Base-by-base conservation (phyloP, 1,140 invertebrate species). In the Apis mellifera region DNA sequence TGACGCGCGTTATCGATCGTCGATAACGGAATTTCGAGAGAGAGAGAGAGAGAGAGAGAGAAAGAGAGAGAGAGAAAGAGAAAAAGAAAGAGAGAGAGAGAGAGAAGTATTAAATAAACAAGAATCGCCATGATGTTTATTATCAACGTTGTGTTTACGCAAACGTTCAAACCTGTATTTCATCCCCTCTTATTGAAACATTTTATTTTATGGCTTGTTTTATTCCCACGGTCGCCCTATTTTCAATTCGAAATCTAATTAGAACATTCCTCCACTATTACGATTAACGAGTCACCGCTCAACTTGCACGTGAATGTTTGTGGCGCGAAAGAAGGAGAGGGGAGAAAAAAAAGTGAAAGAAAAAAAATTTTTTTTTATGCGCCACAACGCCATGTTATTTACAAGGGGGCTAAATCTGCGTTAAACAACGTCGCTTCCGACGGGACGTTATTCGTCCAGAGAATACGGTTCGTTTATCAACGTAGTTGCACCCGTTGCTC, bases 391-490 rank as follows among this genome's bases (percentile, higher is more conserved):
- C 59, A 26, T 11, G 59, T 73, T 55, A 65, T 55, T 73, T 73
- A 48, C 78, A 42, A 59, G 32, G 2, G 17, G 50, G 52, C 69
- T 80, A 80, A 80, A 80, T 80, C 78, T 55, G 69, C 68, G 70
- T 80, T 64, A 65, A 80, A 80, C 69, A 80, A 72, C 69, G 59
- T 80, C 60, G 59, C 69, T 72, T 42, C 69, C 69, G 19, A 13
- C 17, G 57, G 69, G 7, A 11, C 8, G 32, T 70, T 9, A 64
- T 73, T 64, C 55, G 60, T 55, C 57, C 57, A 26, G 59, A 73
- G 59, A 80, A 80, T 64, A 64, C 60, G 78, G 70, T 65, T 73
- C 78, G 78, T 80, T 80, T 80, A 42, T 80, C 78, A 80, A 62
- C 69, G 78, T 73, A 26, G 70, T 55, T 55, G 48, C 74, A 4